Evolutionary conservation across 1,140 invertebrate species (phyloP).

Genomic region (Drosophila sp.): DNA sequence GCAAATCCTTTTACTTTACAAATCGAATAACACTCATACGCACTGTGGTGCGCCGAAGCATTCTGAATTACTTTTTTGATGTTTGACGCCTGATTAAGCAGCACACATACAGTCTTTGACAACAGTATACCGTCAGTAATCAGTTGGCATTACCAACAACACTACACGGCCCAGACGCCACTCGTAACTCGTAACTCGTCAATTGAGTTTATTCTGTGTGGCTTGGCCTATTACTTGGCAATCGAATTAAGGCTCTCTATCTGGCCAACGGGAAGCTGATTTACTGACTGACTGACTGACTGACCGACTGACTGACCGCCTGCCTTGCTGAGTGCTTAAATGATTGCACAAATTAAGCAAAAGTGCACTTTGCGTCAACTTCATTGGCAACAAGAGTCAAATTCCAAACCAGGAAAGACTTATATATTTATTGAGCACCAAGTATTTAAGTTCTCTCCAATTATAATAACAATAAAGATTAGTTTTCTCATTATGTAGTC

Average conservation of each 20-base stretch:
- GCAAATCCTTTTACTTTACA: slow-evolving; percentile 14
- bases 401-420: not conserved
- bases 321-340: slow-evolving; percentile 54
- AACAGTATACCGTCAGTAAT: slow-evolving; percentile 6
- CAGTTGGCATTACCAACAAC: slow-evolving; percentile 8
- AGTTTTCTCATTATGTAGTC: slow-evolving; percentile 5
- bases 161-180: slow-evolving; percentile 16
- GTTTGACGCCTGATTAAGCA: slow-evolving; percentile 70
- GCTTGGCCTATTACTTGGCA: slow-evolving; percentile 48
- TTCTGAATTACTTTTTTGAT: slow-evolving; percentile 59
- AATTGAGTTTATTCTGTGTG: slow-evolving; percentile 48
- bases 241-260: slow-evolving; percentile 67
- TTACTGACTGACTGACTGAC: slow-evolving; percentile 37
- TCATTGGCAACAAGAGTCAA: slow-evolving; percentile 7
- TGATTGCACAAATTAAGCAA: slow-evolving; percentile 72
- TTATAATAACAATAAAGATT: slow-evolving; percentile 5
- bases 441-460: not conserved
- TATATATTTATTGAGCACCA: not conserved
- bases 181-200: slow-evolving; percentile 11
- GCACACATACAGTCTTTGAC: slow-evolving; percentile 24
- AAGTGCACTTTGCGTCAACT: slow-evolving; percentile 63
- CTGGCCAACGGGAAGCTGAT: slow-evolving; percentile 34
- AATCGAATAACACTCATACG: slow-evolving; percentile 29
- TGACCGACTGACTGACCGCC: slow-evolving; percentile 13
- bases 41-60: slow-evolving; percentile 21